Evolutionary conservation across 37 sponge, comb jelly and placozoan genomes (phyloP), one percentile per base, ranked within the genome.

Genomic region (Lycopodina hypogea): DNA sequence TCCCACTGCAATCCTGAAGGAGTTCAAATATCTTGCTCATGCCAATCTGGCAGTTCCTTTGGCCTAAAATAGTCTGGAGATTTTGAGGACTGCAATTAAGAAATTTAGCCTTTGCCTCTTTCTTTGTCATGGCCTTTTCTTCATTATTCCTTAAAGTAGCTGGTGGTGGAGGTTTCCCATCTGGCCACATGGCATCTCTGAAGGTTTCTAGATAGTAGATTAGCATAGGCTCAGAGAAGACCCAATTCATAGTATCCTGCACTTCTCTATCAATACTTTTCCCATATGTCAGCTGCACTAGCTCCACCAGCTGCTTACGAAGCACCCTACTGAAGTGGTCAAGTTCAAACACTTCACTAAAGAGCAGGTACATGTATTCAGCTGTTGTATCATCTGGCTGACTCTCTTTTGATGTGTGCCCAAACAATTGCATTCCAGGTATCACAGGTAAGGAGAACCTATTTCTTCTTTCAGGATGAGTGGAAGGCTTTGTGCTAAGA

Each of bases 271-370:
- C 86, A 18, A 96, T 77, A 45, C 83, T 83, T 15, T 84, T 74
- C 1, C 96, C 96, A 81, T 87, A 96, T 0, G 93, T 90, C 33
- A 93, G 74, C 72, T 96, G 96, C 6, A 90, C 88, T 0, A 96
- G 45, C 7, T 87, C 88, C 62, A 93, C 86, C 11, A 93, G 76
- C 78, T 90, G 90, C 50, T 83, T 81, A 0, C 89, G 70, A 34
- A 93, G 40, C 55, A 90, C 69, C 65, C 85, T 70, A 37, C 82
- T 89, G 71, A 78, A 81, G 7, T 86, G 90, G 6, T 90, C 86
- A 30, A 96, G 89, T 64, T 96, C 93, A 87, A 96, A 96, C 8
- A 96, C 55, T 45, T 96, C 96, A 41, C 81, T 86, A 0, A 93
- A 30, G 21, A 96, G 84, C 41, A 61, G 55, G 57, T 81, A 96